Evolutionary conservation across 1,140 invertebrate genomes (phyloP), one percentile per base, ranked within the genome.

Genomic region (Phymorhynchus buccinoides): DNA sequence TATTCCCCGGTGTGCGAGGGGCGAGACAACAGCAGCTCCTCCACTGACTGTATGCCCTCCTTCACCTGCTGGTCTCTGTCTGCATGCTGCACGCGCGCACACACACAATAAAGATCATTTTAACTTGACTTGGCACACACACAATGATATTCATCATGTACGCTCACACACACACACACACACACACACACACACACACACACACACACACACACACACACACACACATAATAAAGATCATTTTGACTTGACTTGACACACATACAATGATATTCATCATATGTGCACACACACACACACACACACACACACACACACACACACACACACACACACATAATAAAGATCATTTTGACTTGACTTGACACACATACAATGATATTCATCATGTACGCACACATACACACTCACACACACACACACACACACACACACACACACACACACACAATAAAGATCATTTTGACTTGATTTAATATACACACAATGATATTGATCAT

Each of bases 1-100:
- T 89, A 90, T 68, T 91, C 90, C 39, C 92, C 91, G 41, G 83
- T 89, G n/a, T 84, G 86, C 30, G 85, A 90, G 32, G 90, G 91
- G 68, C 89, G 86, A 37, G 86, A 88, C 16, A 88, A 85, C 27
- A 93, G 83, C 2, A 88, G 84, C 41, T 92, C 90, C 75, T 92
- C 89, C 48, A 90, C 90, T 37, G 89, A 83, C 66, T 89, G 90
- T 6, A 91, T 52, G 27, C 90, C 91, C 42, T 84, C 83, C n/a
- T 89, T 88, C 48, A 88, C 88, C 84, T 90, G 89, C 41, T 88
- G 85, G 77, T 90, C 90, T 27, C 84, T 83, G n/a, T 92, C 92
- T 73, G 87, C 56, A 83, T 93, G 91, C 92, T 93, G 48, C 73
- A 56, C n/a, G 32, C 22, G 52, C 32, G 30, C 42, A 62, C 27